Percentiles rank a stretch among this genome's conserved stretches.
Conservation (phyloP, 1,140 invertebrate species). For the Cyclina sinensis region DNA sequence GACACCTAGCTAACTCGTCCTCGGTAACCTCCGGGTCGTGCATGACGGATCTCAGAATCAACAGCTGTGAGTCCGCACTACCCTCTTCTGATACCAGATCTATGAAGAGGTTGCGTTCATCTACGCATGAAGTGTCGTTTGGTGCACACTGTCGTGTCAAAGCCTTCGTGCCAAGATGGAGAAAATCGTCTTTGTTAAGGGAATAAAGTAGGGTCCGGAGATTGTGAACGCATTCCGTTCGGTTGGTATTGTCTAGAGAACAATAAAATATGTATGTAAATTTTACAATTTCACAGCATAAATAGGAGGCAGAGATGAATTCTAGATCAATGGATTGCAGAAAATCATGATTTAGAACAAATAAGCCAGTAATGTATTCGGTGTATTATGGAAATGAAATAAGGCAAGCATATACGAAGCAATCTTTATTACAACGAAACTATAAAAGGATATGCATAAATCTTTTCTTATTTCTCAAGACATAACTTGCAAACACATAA, state of each 20-base stretch:
- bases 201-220: slow-evolving; percentile 24
- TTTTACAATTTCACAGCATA: too few relatives aligned
- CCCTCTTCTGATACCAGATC: slow-evolving; percentile 50
- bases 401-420: too few relatives aligned
- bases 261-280: too few relatives aligned
- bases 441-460: too few relatives aligned
- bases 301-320: too few relatives aligned
- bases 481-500: too few relatives aligned
- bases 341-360: too few relatives aligned
- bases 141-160: slow-evolving; percentile 15
- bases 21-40: slow-evolving; percentile 3
- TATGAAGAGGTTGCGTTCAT: slow-evolving; percentile 65
- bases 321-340: too few relatives aligned
- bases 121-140: slow-evolving; percentile 48
- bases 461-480: too few relatives aligned
- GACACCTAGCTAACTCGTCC: slow-evolving; percentile 48
- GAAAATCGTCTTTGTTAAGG: slow-evolving; percentile 38
- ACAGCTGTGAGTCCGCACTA: slow-evolving; percentile 45
- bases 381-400: too few relatives aligned
- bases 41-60: slow-evolving; percentile 39
- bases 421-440: too few relatives aligned
- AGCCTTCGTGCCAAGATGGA: not conserved
- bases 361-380: too few relatives aligned
- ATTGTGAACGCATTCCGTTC: slow-evolving; percentile 64
- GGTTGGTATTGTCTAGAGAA: slow-evolving; percentile 47